Conservation (phyloP, 2,797 vertebrate species). For the Acanthurus leucopareius region DNA sequence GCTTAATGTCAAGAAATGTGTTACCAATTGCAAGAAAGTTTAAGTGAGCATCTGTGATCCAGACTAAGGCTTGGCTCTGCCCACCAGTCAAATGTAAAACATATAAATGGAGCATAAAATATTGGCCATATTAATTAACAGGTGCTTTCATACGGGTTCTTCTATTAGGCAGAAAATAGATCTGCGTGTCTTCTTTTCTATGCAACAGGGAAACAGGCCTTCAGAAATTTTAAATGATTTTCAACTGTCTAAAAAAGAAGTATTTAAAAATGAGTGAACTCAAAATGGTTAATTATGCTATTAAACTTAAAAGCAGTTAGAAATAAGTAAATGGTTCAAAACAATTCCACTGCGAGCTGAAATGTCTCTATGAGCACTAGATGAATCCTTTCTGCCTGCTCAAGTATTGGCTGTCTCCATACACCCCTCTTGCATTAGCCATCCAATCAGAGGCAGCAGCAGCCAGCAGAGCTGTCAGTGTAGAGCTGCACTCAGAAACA, state of each 20-base stretch:
- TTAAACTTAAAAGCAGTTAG: not conserved
- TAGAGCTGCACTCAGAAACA: conserved; percentile 68
- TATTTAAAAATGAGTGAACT: not conserved
- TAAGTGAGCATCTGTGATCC: not conserved
- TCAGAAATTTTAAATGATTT: not conserved
- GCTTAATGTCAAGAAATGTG: not conserved
- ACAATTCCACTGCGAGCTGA: not conserved
- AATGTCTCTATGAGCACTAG: conserved; percentile 22
- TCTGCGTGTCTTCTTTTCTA: not conserved
- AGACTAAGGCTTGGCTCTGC: not conserved
- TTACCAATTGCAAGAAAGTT: not conserved
- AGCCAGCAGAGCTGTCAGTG: conserved; percentile 58
- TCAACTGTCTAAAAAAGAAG: too few species aligned
- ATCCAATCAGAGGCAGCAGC: conserved; percentile 66
- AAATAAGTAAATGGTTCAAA: conserved; percentile 10
- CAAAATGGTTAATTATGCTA: not conserved
- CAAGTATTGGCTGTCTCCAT: conserved; percentile 80
- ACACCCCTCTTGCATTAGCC: conserved; percentile 36
- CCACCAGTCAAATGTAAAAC: too few species aligned
- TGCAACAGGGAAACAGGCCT: not conserved
- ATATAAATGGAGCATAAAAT: not conserved
- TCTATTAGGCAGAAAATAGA: too few species aligned
- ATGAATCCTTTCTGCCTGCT: conserved; percentile 51
- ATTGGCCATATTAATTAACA: not conserved
- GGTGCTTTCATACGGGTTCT: not conserved